These are phyloP conservation scores for Cheilosia scutellata DNA, from an alignment of 2,888 invertebrate species.

Conservation along the genomic window DNA sequence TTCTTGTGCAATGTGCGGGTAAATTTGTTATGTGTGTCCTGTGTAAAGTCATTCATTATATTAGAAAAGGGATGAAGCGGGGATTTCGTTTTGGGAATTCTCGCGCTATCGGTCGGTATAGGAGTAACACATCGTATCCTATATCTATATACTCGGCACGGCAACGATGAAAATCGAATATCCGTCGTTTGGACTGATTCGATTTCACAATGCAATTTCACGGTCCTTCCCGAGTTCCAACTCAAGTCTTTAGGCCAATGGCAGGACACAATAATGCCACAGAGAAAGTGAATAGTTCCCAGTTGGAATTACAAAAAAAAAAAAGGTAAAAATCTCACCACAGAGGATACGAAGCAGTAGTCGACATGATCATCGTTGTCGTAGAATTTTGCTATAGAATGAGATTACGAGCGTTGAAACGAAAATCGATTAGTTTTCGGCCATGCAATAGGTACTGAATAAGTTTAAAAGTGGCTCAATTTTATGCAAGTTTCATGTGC, in stretches of 20 bases:
- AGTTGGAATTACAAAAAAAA: slow-evolving; percentile 25
- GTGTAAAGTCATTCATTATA: slow-evolving; percentile 63
- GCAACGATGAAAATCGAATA: slow-evolving; percentile 82
- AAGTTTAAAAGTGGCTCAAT: no score
- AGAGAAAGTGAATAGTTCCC: slow-evolving; percentile 60
- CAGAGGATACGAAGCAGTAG: neutral
- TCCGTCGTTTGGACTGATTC: slow-evolving; percentile 82
- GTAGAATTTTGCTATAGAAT: slow-evolving; percentile 11
- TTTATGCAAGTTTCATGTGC: no score
- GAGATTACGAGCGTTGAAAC: slow-evolving; percentile 54
- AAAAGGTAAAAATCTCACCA: neutral
- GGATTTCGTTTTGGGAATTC: slow-evolving; percentile 71
- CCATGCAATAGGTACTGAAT: slow-evolving; percentile 3
- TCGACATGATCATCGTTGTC: neutral
- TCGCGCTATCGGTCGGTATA: slow-evolving; percentile 62
- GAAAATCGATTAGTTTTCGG: slow-evolving; percentile 63
- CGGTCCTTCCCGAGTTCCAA: slow-evolving; percentile 78
- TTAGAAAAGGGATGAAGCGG: slow-evolving; percentile 45
- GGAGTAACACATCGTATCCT: slow-evolving; percentile 9
- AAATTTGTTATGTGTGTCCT: slow-evolving; percentile 44
- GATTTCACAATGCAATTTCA: slow-evolving; percentile 84
- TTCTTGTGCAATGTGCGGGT: slow-evolving; percentile 45
- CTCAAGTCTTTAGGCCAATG: slow-evolving; percentile 58
- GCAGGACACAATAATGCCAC: slow-evolving; percentile 62
- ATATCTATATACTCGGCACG: slow-evolving; percentile 4